Evolutionary conservation across 35 echinoderm and acorn worm species (phyloP).

Genomic region (Hemicentrotus pulcherrimus): DNA sequence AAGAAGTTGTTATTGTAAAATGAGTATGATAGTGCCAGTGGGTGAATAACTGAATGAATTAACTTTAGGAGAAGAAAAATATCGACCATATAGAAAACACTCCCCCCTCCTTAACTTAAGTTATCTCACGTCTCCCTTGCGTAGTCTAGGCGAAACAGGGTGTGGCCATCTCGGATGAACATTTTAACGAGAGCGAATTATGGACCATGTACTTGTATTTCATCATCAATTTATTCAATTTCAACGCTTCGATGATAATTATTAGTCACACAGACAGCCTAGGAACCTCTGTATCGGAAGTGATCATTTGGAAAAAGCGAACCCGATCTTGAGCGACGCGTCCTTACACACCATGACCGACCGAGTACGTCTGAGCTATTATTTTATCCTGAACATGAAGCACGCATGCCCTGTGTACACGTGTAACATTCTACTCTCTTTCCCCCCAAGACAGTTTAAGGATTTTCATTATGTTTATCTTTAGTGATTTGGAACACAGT

Average conservation of each 20-base stretch:
- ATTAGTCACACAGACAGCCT: slow-evolving; percentile 51
- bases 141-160: not conserved
- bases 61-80: too few species aligned
- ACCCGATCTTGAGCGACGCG: not conserved
- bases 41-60: too few species aligned
- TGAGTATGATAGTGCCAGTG: too few species aligned
- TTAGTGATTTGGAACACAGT: not conserved
- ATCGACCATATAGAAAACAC: too few species aligned
- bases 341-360: slow-evolving; percentile 13
- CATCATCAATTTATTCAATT: slow-evolving; percentile 32
- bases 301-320: slow-evolving; percentile 29
- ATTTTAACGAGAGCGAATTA: not conserved
- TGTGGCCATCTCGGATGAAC: not conserved
- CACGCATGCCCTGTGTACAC: not conserved
- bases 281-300: slow-evolving; percentile 29
- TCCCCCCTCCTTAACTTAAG: too few species aligned
- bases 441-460: not conserved
- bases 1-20: too few species aligned
- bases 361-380: slow-evolving; percentile 1
- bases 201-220: not conserved
- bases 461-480: not conserved
- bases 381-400: not conserved
- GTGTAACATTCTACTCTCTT: not conserved
- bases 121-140: too few species aligned
- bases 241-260: slow-evolving; percentile 1